phyloP scores from a whole-genome alignment of 2,888 invertebrate genomes.

The Gonocerus acuteangulatus region DNA sequence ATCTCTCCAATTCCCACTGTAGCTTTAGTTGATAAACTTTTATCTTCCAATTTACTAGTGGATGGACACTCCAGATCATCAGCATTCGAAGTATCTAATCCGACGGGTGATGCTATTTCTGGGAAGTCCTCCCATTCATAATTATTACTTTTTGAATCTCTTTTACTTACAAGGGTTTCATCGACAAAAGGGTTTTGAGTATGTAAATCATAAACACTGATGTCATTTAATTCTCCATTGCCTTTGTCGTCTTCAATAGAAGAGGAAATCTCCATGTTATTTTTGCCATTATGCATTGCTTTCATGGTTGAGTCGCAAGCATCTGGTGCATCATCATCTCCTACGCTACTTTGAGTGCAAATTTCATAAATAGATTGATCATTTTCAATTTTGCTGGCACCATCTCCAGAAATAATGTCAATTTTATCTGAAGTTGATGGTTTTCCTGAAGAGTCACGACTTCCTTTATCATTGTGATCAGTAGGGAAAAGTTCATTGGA shows the following conservation, averaged over 20 bases:
- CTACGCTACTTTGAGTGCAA: background rate
- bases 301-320: no score
- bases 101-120: background rate
- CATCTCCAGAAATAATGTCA: background rate
- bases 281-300: no score
- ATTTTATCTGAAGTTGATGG: background rate
- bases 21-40: background rate
- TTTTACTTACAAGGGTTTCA: background rate
- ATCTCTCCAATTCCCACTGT: no score
- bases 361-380: constrained; percentile 11
- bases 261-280: no score
- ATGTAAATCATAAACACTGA: background rate
- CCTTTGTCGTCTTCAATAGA: no score
- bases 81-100: constrained; percentile 1
- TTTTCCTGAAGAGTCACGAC: background rate
- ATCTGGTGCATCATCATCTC: no score
- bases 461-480: no score
- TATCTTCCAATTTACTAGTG: background rate
- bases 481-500: background rate
- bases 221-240: background rate
- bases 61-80: background rate
- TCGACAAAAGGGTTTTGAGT: background rate
- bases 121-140: constrained; percentile 11
- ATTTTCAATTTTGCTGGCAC: background rate
- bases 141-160: background rate